Percentiles rank a stretch among this genome's conserved stretches.
Conservation (phyloP, 2,797 vertebrate genomes). For the Danio aesculapii region DNA sequence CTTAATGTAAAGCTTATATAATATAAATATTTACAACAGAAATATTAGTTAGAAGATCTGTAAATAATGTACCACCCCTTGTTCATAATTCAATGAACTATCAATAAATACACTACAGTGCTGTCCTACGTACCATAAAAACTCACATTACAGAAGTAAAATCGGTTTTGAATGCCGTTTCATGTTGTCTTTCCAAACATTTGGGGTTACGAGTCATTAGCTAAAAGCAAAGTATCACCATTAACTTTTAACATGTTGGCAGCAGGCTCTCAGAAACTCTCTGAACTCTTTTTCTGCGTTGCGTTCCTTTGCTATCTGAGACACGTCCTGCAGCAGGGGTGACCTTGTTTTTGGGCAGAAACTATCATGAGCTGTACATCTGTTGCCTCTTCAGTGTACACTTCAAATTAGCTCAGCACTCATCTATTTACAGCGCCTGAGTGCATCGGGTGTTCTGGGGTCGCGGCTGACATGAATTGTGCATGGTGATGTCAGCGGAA, state of each 20-base stretch:
- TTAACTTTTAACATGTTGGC: not conserved
- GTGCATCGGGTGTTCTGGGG: slow-evolving; percentile 16
- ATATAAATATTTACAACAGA: too few relatives aligned
- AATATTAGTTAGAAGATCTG: too few relatives aligned
- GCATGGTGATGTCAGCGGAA: slow-evolving; percentile 35
- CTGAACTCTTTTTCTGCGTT: not conserved
- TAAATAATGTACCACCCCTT: not conserved
- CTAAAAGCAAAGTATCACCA: not conserved
- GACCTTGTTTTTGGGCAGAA: slow-evolving; percentile 26
- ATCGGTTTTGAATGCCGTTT: not conserved
- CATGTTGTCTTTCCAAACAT: slow-evolving; percentile 1
- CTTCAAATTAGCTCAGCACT: slow-evolving; percentile 41
- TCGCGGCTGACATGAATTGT: slow-evolving; percentile 40
- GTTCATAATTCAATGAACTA: not conserved
- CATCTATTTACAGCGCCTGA: slow-evolving; percentile 29
- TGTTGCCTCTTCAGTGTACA: slow-evolving; percentile 21
- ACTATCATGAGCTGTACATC: slow-evolving; percentile 5
- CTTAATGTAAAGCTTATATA: too few relatives aligned
- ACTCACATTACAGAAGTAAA: not conserved
- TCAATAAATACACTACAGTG: not conserved
- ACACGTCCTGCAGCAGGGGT: not conserved
- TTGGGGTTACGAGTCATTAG: not conserved
- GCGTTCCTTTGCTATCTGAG: slow-evolving; percentile 11
- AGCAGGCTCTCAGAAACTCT: not conserved
- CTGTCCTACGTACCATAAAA: not conserved